Conservation (phyloP, 2,888 invertebrate genomes). For the Subacronicta megacephala region DNA sequence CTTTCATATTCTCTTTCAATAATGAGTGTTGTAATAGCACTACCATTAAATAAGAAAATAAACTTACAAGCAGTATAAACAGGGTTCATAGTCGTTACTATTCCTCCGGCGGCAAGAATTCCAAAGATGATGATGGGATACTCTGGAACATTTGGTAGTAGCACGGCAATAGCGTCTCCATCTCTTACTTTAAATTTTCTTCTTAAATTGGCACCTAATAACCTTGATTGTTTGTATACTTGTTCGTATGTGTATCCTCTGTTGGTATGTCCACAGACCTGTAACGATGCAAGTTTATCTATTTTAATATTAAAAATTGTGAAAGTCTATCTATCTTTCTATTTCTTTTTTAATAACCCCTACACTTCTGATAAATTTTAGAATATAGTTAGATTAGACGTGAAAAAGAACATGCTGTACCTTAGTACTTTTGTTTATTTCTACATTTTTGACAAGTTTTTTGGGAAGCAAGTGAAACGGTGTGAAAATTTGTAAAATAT, state of each 20-base stretch:
- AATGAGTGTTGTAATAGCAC: too few relatives aligned
- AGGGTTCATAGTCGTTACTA: constrained; percentile 92
- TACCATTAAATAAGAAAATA: constrained; percentile 2
- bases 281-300: constrained; percentile 52
- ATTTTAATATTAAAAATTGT: too few relatives aligned
- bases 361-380: too few relatives aligned
- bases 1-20: too few relatives aligned
- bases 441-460: too few relatives aligned
- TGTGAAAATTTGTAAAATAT: too few relatives aligned
- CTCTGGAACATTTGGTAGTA: constrained; percentile 93
- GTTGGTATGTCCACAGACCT: constrained; percentile 92
- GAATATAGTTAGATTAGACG: too few relatives aligned
- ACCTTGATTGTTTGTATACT: constrained; percentile 88
- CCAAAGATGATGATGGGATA: constrained; percentile 91
- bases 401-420: too few relatives aligned
- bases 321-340: too few relatives aligned
- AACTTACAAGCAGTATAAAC: constrained; percentile 90
- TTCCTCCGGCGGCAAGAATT: constrained; percentile 90
- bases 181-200: constrained; percentile 89
- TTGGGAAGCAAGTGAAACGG: too few relatives aligned
- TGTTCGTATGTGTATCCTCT: constrained; percentile 92
- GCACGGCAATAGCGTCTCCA: constrained; percentile 91
- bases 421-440: too few relatives aligned
- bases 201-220: constrained; percentile 90
- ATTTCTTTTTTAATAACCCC: too few relatives aligned